These are phyloP conservation scores for Synanthedon myopaeformis DNA, from an alignment of 2,888 invertebrate species.

Conservation along the genomic window DNA sequence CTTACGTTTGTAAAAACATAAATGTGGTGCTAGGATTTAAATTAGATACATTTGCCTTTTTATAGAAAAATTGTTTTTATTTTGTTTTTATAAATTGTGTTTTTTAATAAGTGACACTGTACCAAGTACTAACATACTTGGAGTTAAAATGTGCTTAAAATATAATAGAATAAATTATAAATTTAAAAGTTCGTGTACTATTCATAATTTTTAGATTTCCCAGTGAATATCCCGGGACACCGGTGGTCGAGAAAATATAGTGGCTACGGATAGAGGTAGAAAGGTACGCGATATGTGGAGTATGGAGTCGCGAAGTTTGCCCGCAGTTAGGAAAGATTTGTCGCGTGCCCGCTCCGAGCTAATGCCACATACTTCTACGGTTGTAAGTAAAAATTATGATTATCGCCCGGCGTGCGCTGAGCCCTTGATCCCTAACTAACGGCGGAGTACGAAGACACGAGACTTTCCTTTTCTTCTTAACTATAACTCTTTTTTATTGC, in stretches of 20 bases:
- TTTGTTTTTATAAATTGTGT: no score
- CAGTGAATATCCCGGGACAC: conserved; percentile 17
- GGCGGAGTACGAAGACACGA: conserved; percentile 42
- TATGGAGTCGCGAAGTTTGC: conserved; percentile 57
- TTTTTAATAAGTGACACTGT: no score
- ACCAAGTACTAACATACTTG: no score
- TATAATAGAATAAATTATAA: no score
- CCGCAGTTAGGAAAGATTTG: conserved; percentile 67
- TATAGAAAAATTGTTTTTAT: no score
- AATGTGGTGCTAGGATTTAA: no score
- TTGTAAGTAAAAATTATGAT: conserved; percentile 72
- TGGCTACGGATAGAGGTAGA: background rate
- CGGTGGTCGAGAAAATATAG: conserved; percentile 43
- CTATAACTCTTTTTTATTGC: conserved; percentile 73
- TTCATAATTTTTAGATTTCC: no score
- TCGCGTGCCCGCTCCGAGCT: conserved; percentile 47
- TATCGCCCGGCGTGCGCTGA: conserved; percentile 63
- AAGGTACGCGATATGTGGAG: conserved; percentile 24
- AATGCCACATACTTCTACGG: conserved; percentile 57
- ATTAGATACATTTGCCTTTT: no score
- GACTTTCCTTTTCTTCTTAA: conserved; percentile 67
- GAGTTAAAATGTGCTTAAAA: no score
- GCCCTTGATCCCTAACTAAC: conserved; percentile 67
- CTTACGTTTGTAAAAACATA: no score
- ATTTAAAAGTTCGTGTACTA: no score